These are phyloP conservation scores for Taenioides sp. DNA, from an alignment of 2,797 vertebrate species.

Conservation along the genomic window DNA sequence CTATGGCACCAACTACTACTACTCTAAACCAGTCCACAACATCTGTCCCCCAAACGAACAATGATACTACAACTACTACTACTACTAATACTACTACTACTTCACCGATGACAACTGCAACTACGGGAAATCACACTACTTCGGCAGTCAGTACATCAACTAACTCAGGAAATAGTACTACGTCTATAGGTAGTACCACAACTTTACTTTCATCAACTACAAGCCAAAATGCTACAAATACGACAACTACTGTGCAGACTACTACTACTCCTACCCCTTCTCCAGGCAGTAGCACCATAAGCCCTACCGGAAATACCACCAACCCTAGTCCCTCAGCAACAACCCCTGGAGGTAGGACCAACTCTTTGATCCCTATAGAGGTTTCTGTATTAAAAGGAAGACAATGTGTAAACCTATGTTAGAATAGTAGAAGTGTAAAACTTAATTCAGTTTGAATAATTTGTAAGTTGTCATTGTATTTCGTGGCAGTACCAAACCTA, in stretches of 20 bases:
- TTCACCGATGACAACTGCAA: not conserved
- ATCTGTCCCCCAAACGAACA: not conserved
- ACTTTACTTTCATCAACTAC: not conserved
- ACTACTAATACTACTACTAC: slow-evolving; percentile 21
- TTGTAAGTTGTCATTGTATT: too few relatives aligned
- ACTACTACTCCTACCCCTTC: slow-evolving; percentile 36
- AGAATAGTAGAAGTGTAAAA: not conserved
- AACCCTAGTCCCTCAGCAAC: slow-evolving; percentile 51
- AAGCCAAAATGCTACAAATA: slow-evolving; percentile 22
- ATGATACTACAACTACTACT: not conserved
- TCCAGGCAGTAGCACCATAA: slow-evolving; percentile 46
- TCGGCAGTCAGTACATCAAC: not conserved
- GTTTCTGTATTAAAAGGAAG: slow-evolving; percentile 8
- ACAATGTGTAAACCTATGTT: not conserved
- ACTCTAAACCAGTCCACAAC: not conserved
- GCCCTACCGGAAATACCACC: slow-evolving; percentile 40
- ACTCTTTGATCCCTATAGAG: slow-evolving; percentile 23
- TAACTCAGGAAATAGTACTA: not conserved
- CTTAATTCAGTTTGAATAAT: too few relatives aligned
- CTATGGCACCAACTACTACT: not conserved
- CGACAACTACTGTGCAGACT: slow-evolving; percentile 31
- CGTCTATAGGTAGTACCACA: slow-evolving; percentile 5
- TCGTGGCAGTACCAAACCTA: too few relatives aligned
- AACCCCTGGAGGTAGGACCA: slow-evolving; percentile 59
- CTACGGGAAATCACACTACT: not conserved